These are phyloP conservation scores for Zosterops pallidus DNA, from an alignment of 2,113 vertebrate genomes.

Conservation along the genomic window DNA sequence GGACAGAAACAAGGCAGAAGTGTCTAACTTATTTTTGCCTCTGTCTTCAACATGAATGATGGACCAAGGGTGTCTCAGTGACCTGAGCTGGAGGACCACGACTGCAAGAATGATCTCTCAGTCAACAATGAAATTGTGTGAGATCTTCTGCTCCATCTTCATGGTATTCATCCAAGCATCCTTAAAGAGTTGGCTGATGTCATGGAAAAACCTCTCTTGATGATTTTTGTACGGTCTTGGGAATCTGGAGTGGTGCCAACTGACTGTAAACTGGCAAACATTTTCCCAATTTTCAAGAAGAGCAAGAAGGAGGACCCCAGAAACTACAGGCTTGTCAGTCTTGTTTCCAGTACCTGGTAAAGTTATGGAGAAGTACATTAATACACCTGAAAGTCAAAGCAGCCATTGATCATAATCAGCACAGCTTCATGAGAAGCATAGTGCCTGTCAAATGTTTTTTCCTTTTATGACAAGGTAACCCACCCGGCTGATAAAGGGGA, in stretches of 20 bases:
- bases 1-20: not conserved
- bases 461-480: not conserved
- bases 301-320: not conserved
- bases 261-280: fast-evolving
- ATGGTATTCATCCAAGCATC: not conserved
- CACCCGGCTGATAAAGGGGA: not conserved
- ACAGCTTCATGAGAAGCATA: not conserved
- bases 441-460: not conserved
- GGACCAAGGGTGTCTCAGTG: not conserved
- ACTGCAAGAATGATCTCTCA: too few species aligned
- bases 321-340: not conserved
- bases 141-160: not conserved
- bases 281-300: not conserved
- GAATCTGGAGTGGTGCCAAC: not conserved
- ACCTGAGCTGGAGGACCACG: not conserved
- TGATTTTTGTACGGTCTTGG: not conserved
- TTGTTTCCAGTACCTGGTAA: not conserved
- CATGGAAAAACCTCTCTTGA: not conserved
- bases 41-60: not conserved
- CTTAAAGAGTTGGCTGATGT: not conserved
- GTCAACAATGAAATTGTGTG: fast-evolving
- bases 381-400: not conserved
- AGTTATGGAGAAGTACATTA: not conserved
- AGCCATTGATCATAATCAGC: not conserved
- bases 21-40: not conserved